phyloP scores from a whole-genome alignment of 2,113 vertebrate species.

The Cryptomyrus ogoouensis region DNA sequence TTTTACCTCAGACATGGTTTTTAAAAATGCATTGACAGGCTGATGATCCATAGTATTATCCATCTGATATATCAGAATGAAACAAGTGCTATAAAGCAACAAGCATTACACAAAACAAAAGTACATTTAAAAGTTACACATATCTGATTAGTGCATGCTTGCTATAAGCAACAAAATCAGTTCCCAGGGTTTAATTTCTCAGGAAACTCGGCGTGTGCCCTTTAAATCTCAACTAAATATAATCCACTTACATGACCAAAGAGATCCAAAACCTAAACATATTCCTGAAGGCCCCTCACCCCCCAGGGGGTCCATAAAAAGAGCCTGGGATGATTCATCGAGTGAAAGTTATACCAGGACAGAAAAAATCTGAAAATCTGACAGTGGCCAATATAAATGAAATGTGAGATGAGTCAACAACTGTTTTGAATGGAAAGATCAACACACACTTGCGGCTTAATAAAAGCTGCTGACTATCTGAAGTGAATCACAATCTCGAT shows the following conservation, averaged over 20 bases:
- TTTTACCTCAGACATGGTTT: neutral
- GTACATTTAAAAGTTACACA: neutral
- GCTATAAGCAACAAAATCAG: neutral
- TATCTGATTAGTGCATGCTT: neutral
- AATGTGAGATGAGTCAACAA: slow-evolving; percentile 12
- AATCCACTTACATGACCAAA: slow-evolving; percentile 11
- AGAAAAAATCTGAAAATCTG: slow-evolving; percentile 16
- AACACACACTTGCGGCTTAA: neutral
- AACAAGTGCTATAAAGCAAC: neutral
- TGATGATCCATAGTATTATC: neutral
- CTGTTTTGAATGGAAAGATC: slow-evolving; percentile 6
- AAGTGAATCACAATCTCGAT: slow-evolving; percentile 7
- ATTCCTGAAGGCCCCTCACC: neutral
- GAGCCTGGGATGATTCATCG: slow-evolving; percentile 1
- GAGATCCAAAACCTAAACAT: neutral
- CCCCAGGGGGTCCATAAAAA: slow-evolving; percentile 6
- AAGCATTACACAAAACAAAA: neutral
- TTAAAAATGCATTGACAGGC: neutral
- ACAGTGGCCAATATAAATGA: slow-evolving; percentile 8
- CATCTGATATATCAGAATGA: neutral
- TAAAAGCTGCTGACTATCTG: neutral
- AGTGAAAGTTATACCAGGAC: slow-evolving; percentile 17
- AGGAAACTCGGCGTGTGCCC: neutral
- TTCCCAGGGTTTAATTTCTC: neutral
- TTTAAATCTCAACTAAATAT: slow-evolving; percentile 20